Percentiles rank a stretch among this genome's conserved stretches.
Conservation (phyloP, 2,113 vertebrate species). For the Cephalopholis sonnerati region DNA sequence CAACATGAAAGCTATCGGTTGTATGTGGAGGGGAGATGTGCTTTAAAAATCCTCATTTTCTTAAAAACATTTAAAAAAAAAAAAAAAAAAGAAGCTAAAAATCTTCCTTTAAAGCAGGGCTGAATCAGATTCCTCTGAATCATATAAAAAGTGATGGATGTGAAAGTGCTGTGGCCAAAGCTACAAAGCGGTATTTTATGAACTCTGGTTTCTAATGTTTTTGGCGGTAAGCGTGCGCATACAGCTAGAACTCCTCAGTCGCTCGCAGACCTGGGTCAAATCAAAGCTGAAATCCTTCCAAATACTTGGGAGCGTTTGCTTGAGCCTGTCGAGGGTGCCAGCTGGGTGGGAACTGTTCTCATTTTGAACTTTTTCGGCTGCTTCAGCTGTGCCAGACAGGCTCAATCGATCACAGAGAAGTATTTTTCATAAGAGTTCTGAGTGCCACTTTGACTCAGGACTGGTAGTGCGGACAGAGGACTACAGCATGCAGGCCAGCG, state of each 20-base stretch:
- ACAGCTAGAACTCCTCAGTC: slow-evolving; percentile 70
- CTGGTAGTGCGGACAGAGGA: slow-evolving; percentile 58
- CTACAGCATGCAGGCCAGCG: slow-evolving; percentile 69
- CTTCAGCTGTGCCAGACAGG: slow-evolving; percentile 66
- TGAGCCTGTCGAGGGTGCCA: slow-evolving; percentile 67
- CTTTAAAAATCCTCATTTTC: slow-evolving; percentile 76
- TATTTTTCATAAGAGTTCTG: slow-evolving; percentile 76
- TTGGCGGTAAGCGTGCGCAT: slow-evolving; percentile 68
- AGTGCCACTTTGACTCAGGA: slow-evolving; percentile 69
- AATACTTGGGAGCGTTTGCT: slow-evolving; percentile 67
- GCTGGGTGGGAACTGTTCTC: slow-evolving; percentile 58
- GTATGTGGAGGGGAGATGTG: slow-evolving; percentile 68
- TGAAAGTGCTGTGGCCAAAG: slow-evolving; percentile 80
- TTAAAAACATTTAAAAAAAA: slow-evolving; percentile 60
- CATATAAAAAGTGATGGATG: slow-evolving; percentile 79
- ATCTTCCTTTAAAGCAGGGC: slow-evolving; percentile 75
- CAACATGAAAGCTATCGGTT: slow-evolving; percentile 65
- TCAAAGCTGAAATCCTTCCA: slow-evolving; percentile 78
- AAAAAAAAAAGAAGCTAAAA: slow-evolving; percentile 56
- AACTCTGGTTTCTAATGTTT: slow-evolving; percentile 74
- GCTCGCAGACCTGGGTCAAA: slow-evolving; percentile 75
- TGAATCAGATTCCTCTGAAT: slow-evolving; percentile 75
- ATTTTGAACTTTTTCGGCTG: slow-evolving; percentile 32
- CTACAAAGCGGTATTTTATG: slow-evolving; percentile 77
- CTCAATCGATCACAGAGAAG: slow-evolving; percentile 75